Conservation (phyloP, 2,888 invertebrate genomes). For the Malthinus flaveolus region DNA sequence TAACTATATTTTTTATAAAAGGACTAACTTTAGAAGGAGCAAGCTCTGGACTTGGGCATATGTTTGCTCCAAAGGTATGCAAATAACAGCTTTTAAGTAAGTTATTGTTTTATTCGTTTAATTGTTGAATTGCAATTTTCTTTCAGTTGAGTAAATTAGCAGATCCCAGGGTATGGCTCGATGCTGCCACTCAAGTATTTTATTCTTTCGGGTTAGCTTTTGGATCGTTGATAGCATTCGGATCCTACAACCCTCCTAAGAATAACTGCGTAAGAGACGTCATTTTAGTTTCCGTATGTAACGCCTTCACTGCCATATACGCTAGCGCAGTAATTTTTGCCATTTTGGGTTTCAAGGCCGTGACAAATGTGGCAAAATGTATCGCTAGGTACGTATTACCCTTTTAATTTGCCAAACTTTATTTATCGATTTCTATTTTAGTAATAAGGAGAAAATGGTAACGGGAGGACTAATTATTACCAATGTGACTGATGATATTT, state of each 20-base stretch:
- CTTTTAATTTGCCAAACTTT: neutral
- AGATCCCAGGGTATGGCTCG: slow-evolving; percentile 91
- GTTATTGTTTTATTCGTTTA: slow-evolving; percentile 5
- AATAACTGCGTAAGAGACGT: slow-evolving; percentile 95
- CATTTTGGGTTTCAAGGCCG: slow-evolving; percentile 95
- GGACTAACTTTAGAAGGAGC: slow-evolving; percentile 89
- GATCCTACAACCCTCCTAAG: slow-evolving; percentile 92
- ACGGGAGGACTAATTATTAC: slow-evolving; percentile 34
- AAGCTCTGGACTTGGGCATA: slow-evolving; percentile 81
- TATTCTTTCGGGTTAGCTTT: slow-evolving; percentile 95
- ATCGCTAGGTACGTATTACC: slow-evolving; percentile 64
- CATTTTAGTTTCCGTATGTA: slow-evolving; percentile 86
- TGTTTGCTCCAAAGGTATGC: slow-evolving; percentile 88
- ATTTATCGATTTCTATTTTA: slow-evolving; percentile 41
- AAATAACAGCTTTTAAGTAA: slow-evolving; percentile 1
- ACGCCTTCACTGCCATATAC: slow-evolving; percentile 92
- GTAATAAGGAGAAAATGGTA: slow-evolving; percentile 54
- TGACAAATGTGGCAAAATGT: slow-evolving; percentile 84
- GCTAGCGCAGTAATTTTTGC: slow-evolving; percentile 94
- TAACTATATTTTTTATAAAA: slow-evolving; percentile 91
- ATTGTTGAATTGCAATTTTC: slow-evolving; percentile 17
- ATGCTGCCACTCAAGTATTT: slow-evolving; percentile 96
- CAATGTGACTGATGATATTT: slow-evolving; percentile 62
- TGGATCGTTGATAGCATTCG: slow-evolving; percentile 93
- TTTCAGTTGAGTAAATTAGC: slow-evolving; percentile 79